phyloP scores from a whole-genome alignment of 2,797 vertebrate species.

The Glyptemys insculpta region DNA sequence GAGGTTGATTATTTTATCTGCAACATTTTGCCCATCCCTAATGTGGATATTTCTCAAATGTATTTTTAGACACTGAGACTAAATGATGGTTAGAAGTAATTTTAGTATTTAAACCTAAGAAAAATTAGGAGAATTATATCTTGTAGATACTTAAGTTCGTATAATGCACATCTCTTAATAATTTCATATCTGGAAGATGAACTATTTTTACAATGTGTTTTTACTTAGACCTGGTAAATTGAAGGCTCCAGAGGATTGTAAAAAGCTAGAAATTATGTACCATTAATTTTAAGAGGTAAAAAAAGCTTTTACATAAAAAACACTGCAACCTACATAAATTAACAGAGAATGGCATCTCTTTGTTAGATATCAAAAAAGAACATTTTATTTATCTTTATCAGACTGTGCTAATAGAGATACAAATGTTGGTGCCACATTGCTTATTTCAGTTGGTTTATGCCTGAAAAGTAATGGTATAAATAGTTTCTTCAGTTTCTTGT shows the following conservation, averaged over 20 bases:
- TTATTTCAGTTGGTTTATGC: not conserved
- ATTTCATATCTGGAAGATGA: not conserved
- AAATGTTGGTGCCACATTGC: not conserved
- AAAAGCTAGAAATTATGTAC: conserved; percentile 6
- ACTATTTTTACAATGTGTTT: not conserved
- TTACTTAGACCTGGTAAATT: not conserved
- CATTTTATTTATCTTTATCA: not conserved
- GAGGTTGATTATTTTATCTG: not conserved
- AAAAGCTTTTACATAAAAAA: not conserved
- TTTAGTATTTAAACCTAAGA: not conserved
- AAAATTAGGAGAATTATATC: not conserved
- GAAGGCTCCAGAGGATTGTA: not conserved
- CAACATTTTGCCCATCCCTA: conserved; percentile 1
- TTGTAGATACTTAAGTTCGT: not conserved
- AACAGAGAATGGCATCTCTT: not conserved
- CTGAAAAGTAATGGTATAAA: not conserved
- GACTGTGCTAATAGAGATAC: not conserved
- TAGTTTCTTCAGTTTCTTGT: not conserved
- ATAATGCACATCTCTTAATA: no score
- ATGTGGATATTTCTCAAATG: not conserved
- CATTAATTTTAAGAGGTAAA: not conserved
- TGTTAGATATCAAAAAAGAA: not conserved
- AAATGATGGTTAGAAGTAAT: conserved; percentile 17
- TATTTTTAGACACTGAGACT: not conserved
- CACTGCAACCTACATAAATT: not conserved